Conservation (phyloP, 2,797 vertebrate genomes). For the Anabas testudineus region DNA sequence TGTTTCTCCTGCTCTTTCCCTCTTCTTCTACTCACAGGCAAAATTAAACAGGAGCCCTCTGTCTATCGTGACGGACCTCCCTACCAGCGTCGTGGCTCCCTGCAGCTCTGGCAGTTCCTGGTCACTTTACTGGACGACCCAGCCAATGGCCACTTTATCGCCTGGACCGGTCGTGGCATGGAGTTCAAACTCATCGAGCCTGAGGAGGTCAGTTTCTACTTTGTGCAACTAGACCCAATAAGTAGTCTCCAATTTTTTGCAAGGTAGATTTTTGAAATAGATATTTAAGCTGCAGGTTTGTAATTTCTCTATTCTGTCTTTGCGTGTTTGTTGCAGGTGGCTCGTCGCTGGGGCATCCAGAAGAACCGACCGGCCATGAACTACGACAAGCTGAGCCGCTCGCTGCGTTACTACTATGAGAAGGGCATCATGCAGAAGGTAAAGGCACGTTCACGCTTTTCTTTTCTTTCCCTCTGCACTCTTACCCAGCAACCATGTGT, state of each 20-base stretch:
- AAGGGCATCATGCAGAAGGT: constrained; percentile 89
- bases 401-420: constrained; percentile 96
- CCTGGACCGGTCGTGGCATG: constrained; percentile 97
- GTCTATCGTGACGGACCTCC: constrained; percentile 93
- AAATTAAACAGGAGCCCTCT: constrained; percentile 87
- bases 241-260: not conserved
- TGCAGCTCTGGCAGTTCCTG: constrained; percentile 98
- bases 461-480: constrained; percentile 8
- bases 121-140: constrained; percentile 96
- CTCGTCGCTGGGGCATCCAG: constrained; percentile 97
- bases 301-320: not conserved
- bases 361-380: constrained; percentile 98
- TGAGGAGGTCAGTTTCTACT: constrained; percentile 86
- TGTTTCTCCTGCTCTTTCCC: not conserved
- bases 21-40: constrained; percentile 65
- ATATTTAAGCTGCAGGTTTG: not conserved
- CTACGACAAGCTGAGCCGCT: constrained; percentile 97
- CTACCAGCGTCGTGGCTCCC: constrained; percentile 94
- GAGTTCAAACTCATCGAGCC: constrained; percentile 98
- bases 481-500: not conserved
- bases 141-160: constrained; percentile 94
- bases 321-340: constrained; percentile 83
- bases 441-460: constrained; percentile 78
- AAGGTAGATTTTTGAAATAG: too few species aligned
- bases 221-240: not conserved